phyloP scores from a whole-genome alignment of 2,888 invertebrate genomes.

The Toxonevra muliebris region DNA sequence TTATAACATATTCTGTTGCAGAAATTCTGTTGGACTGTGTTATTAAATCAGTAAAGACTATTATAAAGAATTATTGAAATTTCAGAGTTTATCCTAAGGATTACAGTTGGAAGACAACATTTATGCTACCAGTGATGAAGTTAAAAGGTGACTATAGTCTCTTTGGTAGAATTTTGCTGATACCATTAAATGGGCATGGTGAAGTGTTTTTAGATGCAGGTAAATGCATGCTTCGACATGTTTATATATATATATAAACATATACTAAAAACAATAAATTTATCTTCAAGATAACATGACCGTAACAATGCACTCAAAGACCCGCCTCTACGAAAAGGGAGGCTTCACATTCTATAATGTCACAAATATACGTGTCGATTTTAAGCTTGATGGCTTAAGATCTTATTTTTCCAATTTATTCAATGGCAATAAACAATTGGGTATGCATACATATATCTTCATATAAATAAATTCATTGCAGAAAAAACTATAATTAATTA shows the following conservation, averaged over 20 bases:
- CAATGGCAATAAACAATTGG: slow-evolving; percentile 76
- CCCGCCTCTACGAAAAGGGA: slow-evolving; percentile 72
- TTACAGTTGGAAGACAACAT: slow-evolving; percentile 76
- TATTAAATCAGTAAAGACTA: background rate
- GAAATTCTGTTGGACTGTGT: too few relatives aligned
- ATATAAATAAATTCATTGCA: background rate
- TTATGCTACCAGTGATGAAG: slow-evolving; percentile 73
- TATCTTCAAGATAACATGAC: slow-evolving; percentile 70
- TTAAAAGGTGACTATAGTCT: slow-evolving; percentile 77
- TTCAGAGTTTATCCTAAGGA: slow-evolving; percentile 73
- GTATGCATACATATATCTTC: slow-evolving; percentile 66
- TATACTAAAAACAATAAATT: too few relatives aligned
- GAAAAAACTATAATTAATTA: background rate
- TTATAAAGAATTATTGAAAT: too few relatives aligned
- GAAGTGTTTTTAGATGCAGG: slow-evolving; percentile 77
- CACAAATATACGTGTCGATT: slow-evolving; percentile 74
- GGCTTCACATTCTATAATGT: slow-evolving; percentile 76
- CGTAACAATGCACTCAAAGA: slow-evolving; percentile 73
- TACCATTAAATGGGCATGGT: slow-evolving; percentile 75
- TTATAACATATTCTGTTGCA: too few relatives aligned
- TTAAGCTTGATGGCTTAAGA: slow-evolving; percentile 73
- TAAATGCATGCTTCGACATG: slow-evolving; percentile 58
- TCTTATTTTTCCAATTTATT: slow-evolving; percentile 77
- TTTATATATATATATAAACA: slow-evolving; percentile 1
- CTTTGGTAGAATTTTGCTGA: slow-evolving; percentile 74